Conservation (phyloP, 2,888 invertebrate genomes). For the Drosophila robusta region DNA sequence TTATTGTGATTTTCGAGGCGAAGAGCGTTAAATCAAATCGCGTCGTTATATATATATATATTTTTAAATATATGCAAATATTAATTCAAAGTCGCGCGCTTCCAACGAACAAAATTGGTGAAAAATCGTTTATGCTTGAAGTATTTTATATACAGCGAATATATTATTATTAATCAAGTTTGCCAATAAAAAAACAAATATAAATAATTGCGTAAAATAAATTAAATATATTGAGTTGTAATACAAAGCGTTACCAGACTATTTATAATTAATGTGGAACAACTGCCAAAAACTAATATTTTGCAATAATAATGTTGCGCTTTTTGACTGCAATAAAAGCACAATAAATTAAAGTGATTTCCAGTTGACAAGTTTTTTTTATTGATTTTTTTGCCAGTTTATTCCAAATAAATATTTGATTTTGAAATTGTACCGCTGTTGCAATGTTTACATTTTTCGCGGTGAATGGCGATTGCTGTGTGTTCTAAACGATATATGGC, state of each 20-base stretch:
- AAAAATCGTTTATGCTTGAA: too few relatives aligned
- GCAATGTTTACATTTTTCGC: conserved; percentile 40
- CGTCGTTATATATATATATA: background rate
- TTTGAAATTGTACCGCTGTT: conserved; percentile 24
- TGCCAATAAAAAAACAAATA: background rate
- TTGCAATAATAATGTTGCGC: too few relatives aligned
- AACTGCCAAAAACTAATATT: background rate
- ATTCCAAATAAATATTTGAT: background rate
- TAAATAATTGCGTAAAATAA: background rate
- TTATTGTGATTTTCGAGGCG: conserved; percentile 51
- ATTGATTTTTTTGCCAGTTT: background rate
- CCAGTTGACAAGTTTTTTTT: background rate
- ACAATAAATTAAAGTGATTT: background rate
- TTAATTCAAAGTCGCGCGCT: background rate
- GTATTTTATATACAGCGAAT: too few relatives aligned
- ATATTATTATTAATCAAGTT: background rate
- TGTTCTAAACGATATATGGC: conserved; percentile 32
- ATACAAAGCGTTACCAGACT: conserved; percentile 29
- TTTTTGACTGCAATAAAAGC: background rate
- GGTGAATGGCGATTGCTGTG: conserved; percentile 36
- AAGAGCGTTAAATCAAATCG: conserved; percentile 16
- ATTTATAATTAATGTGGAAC: background rate
- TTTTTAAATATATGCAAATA: background rate
- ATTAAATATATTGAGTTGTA: background rate
- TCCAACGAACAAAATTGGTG: background rate